Evolutionary conservation across 2,888 invertebrate species (phyloP), one percentile per base, ranked within the genome.

Genomic region (Philopedon plagiatum): DNA sequence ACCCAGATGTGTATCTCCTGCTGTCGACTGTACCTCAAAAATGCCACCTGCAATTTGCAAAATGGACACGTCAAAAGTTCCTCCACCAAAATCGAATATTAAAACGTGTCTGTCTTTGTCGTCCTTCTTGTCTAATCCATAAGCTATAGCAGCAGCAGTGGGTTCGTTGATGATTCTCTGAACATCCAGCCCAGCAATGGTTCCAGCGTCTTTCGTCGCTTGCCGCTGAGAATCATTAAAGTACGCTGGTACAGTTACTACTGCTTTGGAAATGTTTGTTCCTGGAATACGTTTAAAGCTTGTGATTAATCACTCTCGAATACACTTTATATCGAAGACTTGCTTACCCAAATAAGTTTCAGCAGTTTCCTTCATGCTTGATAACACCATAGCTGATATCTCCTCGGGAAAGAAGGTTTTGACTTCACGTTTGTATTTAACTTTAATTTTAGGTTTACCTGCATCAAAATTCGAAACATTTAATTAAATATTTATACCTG

Each of bases 51-150:
- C 90, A 80, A 92, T 91, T 64, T 90, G 89, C 69, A 92, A 83
- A 74, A 92, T 88, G 23, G 92, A 92, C 9, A 92, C 92, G 85
- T 93, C 92, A 83, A 93, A 92, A 29, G 91, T 91, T 34, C 90
- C 91, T 76, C 91, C 89, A 4, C 87, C 87, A 80, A 86, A 81
- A 76, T 87, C 87, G 74, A 85, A 87, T 65, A 87, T 86, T 41
- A 87, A 77, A 2, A 87, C 85, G 76, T 85, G 81, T 61, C 82
- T 79, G 65, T 86, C 86, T 1, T 83, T 86, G 44, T 78, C 76
- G 65, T 84, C 83, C 79, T 86, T 85, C 78, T 86, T 86, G 79
- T 87, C 86, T 56, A 87, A 83, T 11, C 91, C 91, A 80, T 92
- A 90, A 60, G 90, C 90, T 71, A 91, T 86, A 39, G 90, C 90